Conservation (phyloP, 1,140 invertebrate genomes). For the Trissolcus basalis region DNA sequence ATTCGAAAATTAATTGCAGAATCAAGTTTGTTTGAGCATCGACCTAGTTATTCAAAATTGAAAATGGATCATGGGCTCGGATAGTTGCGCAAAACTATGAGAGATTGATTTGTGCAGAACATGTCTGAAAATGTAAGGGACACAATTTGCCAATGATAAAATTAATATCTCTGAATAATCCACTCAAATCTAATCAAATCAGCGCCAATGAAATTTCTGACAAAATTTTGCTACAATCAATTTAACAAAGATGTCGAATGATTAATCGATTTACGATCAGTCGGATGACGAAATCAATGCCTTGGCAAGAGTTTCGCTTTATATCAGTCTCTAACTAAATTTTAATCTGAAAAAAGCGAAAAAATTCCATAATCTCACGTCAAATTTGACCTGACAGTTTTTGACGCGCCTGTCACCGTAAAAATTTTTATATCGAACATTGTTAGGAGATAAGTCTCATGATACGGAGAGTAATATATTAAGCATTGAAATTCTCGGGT, state of each 20-base stretch:
- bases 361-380: no score
- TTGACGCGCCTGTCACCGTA: background rate
- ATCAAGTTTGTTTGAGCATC: no score
- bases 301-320: no score
- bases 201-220: background rate
- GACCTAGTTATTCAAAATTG: no score
- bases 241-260: background rate
- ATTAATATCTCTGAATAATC: constrained; percentile 3
- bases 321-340: no score
- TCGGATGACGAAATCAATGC: no score
- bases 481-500: constrained; percentile 45
- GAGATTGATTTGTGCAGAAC: background rate
- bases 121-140: background rate
- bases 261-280: no score
- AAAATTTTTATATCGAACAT: background rate
- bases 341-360: no score
- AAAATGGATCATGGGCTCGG: background rate
- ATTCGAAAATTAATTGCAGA: no score
- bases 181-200: background rate
- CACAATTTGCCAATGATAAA: background rate
- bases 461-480: constrained; percentile 26
- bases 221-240: background rate
- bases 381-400: background rate
- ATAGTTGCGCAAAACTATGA: background rate
- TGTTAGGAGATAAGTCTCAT: constrained; percentile 1